Conservation (phyloP, 2,888 invertebrate genomes). For the Coremacera marginata region DNA sequence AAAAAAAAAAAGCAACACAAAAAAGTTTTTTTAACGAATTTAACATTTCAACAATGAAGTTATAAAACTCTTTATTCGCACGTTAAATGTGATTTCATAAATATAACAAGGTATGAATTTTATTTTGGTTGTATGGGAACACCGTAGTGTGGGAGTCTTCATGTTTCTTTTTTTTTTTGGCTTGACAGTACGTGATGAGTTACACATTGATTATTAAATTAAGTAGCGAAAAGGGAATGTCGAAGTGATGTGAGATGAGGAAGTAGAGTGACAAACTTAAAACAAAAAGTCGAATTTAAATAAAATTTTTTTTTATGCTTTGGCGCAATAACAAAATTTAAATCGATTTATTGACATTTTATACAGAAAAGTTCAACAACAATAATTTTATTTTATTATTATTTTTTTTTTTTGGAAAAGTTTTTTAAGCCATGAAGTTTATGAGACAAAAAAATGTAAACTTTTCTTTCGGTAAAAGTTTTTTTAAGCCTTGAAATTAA, state of each 20-base stretch:
- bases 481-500: too few species aligned
- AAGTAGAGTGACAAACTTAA: neutral
- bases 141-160: constrained; percentile 12
- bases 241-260: neutral
- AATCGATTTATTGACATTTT: too few species aligned
- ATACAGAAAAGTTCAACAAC: too few species aligned
- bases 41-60: constrained; percentile 11
- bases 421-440: too few species aligned
- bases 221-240: neutral
- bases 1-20: too few species aligned
- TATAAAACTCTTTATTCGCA: constrained; percentile 21
- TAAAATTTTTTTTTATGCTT: too few species aligned
- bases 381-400: too few species aligned
- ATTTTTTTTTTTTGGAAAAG: too few species aligned
- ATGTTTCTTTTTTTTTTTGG: neutral
- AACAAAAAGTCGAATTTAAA: neutral
- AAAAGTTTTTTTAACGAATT: neutral
- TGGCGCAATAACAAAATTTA: too few species aligned
- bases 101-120: constrained; percentile 15
- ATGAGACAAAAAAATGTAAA: too few species aligned
- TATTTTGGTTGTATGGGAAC: neutral
- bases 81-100: constrained; percentile 30
- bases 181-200: neutral
- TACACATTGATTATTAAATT: neutral
- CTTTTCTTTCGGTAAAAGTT: too few species aligned